Base-by-base conservation (phyloP, 2,797 vertebrate species). In the Ficedula albicollis region DNA sequence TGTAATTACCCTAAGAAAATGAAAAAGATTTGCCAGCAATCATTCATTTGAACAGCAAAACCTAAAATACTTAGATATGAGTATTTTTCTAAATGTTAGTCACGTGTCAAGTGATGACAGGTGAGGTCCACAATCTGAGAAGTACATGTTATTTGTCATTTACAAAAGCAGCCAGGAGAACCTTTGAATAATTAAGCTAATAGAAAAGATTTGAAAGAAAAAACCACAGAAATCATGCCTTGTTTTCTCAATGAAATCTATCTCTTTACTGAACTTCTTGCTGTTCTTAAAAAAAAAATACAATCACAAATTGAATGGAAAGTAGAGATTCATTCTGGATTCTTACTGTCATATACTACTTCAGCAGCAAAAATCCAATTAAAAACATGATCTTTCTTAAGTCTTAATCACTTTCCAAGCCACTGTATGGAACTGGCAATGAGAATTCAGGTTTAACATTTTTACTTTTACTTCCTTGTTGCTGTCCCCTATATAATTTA, bases 101-200 rank as follows among this genome's bases (percentile, higher is more conserved):
- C 44, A 25, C 43, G 9, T 79, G 43, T 74, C 52, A 88, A 58
- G 15, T 17, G 34, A 41, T 46, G 39, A 59, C 20, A 88, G 22
- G 25, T 63, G 26, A 82, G 34, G 16, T 62, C 55, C 5, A 5
- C 29, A 48, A 16, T 60, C 29, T 64, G 26, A 70, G 63, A 85
- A 46, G 17, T 46, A 36, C 4, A 15, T 34, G 10, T 52, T 66
- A 56, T 27, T 73, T 78, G 44, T 90, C 60, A 74, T 64, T 84
- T 84, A 75, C 46, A 81, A 93, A 41, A 94, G 44, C 46, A 85
- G 68, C 13, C 75, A 84, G 73, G 76, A 95, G 51, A 94, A 76
- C 10, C 44, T 93, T 94, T 95, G 82, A 88, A 86, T 68, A 91
- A 89, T 55, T 93, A 87, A 32, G 41, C 12, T 77, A 94, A 86